Conservation (phyloP, 2,113 vertebrate genomes). For the Rhadina sibilatrix region DNA sequence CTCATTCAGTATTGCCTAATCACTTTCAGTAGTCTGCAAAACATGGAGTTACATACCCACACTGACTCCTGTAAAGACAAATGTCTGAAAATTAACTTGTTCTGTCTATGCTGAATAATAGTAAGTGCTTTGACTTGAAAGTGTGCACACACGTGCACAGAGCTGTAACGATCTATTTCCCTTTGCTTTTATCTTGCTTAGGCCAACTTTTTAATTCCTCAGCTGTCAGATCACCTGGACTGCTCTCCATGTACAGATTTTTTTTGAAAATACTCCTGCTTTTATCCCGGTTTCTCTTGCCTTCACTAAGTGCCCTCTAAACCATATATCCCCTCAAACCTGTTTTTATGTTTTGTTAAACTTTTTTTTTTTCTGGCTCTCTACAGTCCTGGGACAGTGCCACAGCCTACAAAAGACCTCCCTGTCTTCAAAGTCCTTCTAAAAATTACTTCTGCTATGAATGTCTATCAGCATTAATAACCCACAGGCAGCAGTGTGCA, state of each 20-base stretch:
- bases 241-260: background rate
- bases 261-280: background rate
- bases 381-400: background rate
- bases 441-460: background rate
- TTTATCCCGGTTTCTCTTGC: background rate
- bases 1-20: background rate
- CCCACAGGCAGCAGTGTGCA: conserved; percentile 15
- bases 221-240: background rate
- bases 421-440: conserved; percentile 42
- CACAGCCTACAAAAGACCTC: conserved; percentile 29
- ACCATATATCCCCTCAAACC: background rate
- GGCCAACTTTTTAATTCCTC: background rate
- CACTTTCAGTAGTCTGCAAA: background rate
- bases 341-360: background rate
- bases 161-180: background rate
- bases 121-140: background rate
- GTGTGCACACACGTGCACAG: background rate
- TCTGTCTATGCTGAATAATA: background rate
- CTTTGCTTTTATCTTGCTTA: background rate
- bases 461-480: conserved; percentile 49
- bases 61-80: background rate
- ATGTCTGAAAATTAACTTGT: background rate
- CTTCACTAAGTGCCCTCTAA: background rate
- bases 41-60: background rate
- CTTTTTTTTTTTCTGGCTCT: background rate